Base-by-base conservation (phyloP, 2,113 vertebrate genomes). In the Bagarius yarrelli region DNA sequence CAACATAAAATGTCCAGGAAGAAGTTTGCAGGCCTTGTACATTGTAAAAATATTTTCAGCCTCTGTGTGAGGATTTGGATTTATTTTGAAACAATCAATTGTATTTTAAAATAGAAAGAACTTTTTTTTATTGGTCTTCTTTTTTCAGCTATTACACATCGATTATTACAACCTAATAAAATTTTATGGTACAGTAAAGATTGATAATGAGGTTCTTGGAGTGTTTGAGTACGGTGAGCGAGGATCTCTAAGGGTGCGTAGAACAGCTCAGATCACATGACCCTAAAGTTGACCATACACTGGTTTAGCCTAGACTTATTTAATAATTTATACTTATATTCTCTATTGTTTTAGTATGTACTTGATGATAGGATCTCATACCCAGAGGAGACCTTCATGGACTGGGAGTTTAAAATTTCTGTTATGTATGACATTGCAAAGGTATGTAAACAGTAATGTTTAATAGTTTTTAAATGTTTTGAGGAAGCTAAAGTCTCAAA, bases 331-430 rank as follows among this genome's bases (percentile, higher is more conserved):
- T 44, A 40, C 21, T 25, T 59, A 36, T 36, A 16, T 55, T 34
- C 32, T 72, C 50, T 47, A 5, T 44, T 81, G 5, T 87, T 66
- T 59, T 83, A 99, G 98, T 93, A 95, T 88, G 96, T 99, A 87
- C 94, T 99, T 88, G 95, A 97, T 87, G 95, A 99, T 87, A 95
- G 92, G 84, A 94, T 99, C 83, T 98, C 97, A 5, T 99, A 98
- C 79, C 98, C 97, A 55, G 97, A 99, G 13, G 95, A 94, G 57
- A 97, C 97, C 0, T 99, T 99, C 90, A 98, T 98, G 96, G 97
- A 99, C 85, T 96, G 95, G 96, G 97, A 99, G 90, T 99, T 98
- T 91, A 99, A 99, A 91, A 96, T 97, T 85, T 97, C 97, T 0
- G 93, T 99, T 85, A 95, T 99, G 94, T 96, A 96, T n/a, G 98